These are phyloP conservation scores for Panthera tigris DNA, from an alignment of 2,113 vertebrate species.

Conservation along the genomic window DNA sequence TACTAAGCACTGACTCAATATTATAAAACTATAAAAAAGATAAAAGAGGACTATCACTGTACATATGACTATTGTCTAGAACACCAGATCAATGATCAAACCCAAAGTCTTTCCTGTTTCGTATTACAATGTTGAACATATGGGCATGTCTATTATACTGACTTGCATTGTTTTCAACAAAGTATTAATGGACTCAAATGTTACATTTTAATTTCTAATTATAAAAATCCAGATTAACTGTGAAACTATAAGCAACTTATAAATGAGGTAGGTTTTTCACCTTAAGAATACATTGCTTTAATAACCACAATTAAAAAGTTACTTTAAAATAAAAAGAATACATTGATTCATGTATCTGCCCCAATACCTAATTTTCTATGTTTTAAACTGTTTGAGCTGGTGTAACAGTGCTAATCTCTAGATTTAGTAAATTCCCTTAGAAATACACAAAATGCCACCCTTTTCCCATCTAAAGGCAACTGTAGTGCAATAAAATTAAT, in stretches of 20 bases:
- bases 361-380: background rate
- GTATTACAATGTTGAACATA: background rate
- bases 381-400: constrained; percentile 24
- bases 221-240: constrained; percentile 41
- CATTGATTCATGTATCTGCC: background rate
- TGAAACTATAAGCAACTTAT: constrained; percentile 37
- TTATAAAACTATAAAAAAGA: background rate
- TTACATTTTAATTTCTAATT: constrained; percentile 54
- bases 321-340: background rate
- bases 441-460: background rate
- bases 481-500: background rate
- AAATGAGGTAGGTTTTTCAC: constrained; percentile 53
- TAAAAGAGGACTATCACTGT: background rate
- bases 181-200: background rate
- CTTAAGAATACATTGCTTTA: constrained; percentile 41
- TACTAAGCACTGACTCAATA: background rate
- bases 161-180: background rate
- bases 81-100: constrained; percentile 7
- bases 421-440: constrained; percentile 26
- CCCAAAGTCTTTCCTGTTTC: background rate
- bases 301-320: constrained; percentile 33
- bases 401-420: background rate
- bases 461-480: background rate
- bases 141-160: background rate
- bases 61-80: background rate